Evolutionary conservation across 2,888 invertebrate species (phyloP), one percentile per base, ranked within the genome.

Genomic region (Aphodius sticticus): DNA sequence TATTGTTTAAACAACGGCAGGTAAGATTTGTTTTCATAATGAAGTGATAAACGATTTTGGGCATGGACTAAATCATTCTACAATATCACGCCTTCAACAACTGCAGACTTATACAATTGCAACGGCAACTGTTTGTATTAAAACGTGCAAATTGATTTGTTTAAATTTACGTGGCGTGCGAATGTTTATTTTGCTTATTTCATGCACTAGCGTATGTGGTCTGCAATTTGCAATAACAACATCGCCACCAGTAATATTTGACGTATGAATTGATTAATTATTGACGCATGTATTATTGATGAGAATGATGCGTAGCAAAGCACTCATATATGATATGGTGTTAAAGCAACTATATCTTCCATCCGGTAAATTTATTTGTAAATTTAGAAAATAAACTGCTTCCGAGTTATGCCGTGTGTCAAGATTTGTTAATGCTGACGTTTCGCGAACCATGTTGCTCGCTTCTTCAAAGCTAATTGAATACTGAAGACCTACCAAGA

Each of bases 31-130:
- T 53, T 53, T 53, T 53, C 53, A 53, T 53, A 53, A 53, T 53
- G 53, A 53, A 53, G 53, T 53, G 53, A 53, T 53, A 53, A 53
- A 53, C 53, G 53, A 53, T 53, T 53, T 53, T 53, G 53, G 53
- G 53, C 12, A 53, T 53, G 53, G 53, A 53, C 53, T 53, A 53
- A 53, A 53, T 53, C 53, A 53, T 53, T 53, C 53, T 53, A 12
- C 53, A 53, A 53, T 53, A 7, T 9, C 53, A 53, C 53, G 53
- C 53, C 53, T 53, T 53, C 53, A 53, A 53, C 53, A 53, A 53
- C 53, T 53, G 53, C 53, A 53, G 53, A 53, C 12, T 53, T 2
- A 53, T 53, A 53, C 53, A 53, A 53, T 5, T 53, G 53, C 53
- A 53, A 12, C 7, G 53, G 9, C 9, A 53, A 53, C 12, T 53